phyloP scores from a whole-genome alignment of 2,113 vertebrate genomes.

The Puntigrus tetrazona region DNA sequence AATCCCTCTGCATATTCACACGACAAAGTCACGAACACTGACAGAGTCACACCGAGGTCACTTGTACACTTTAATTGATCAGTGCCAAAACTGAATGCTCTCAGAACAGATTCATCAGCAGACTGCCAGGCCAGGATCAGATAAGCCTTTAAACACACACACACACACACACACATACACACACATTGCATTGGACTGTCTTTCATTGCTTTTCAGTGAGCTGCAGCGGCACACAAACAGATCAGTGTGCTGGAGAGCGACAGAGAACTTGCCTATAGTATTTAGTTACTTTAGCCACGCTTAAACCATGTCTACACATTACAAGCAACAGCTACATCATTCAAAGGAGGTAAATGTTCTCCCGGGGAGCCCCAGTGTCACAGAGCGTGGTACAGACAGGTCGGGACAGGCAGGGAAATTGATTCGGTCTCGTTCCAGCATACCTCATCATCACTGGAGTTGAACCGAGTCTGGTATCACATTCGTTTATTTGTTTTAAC shows the following conservation, averaged over 20 bases:
- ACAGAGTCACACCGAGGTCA: slow-evolving; percentile 6
- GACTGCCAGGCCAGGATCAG: slow-evolving; percentile 29
- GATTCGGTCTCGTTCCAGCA: slow-evolving; percentile 29
- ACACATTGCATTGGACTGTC: neutral
- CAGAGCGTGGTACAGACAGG: slow-evolving; percentile 20
- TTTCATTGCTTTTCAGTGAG: slow-evolving; percentile 34
- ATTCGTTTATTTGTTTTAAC: slow-evolving; percentile 1
- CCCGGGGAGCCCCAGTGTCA: neutral
- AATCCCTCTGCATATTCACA: neutral
- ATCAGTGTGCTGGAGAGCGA: slow-evolving; percentile 27
- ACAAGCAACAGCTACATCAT: neutral
- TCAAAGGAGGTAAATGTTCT: slow-evolving; percentile 10
- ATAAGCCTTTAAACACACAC: slow-evolving; percentile 14
- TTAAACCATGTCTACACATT: slow-evolving; percentile 46
- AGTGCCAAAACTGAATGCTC: slow-evolving; percentile 7
- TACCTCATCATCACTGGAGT: slow-evolving; percentile 24
- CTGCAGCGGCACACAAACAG: slow-evolving; percentile 31
- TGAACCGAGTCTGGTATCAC: neutral
- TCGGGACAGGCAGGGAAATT: slow-evolving; percentile 34
- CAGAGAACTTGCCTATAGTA: slow-evolving; percentile 19
- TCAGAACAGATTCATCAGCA: neutral
- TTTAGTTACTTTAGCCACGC: slow-evolving; percentile 23
- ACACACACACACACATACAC: neutral
- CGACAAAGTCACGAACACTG: neutral
- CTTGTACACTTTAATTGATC: slow-evolving; percentile 27